Evolutionary conservation across 2,888 invertebrate genomes (phyloP).

Genomic region (Strigamia maritima): DNA sequence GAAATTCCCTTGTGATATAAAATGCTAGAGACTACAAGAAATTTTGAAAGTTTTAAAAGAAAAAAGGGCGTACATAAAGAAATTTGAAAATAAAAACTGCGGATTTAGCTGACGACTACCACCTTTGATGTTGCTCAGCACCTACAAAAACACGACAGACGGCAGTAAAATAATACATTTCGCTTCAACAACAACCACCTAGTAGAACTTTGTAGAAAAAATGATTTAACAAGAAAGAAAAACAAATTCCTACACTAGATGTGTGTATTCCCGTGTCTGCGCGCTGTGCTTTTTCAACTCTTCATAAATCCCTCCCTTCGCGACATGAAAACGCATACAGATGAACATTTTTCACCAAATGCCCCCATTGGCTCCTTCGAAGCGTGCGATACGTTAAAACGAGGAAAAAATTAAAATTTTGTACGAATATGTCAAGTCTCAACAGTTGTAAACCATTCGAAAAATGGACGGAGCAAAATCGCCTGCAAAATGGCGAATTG

Average conservation of each 20-base stretch:
- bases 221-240: slow-evolving; percentile 10
- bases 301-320: slow-evolving; percentile 19
- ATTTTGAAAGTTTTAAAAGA: slow-evolving; percentile 11
- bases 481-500: neutral
- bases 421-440: slow-evolving; percentile 11
- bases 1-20: slow-evolving; percentile 23
- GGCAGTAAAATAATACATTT: slow-evolving; percentile 16
- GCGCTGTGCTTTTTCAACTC: slow-evolving; percentile 18
- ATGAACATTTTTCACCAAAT: slow-evolving; percentile 11
- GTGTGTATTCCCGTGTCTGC: slow-evolving; percentile 19
- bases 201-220: slow-evolving; percentile 4
- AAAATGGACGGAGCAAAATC: slow-evolving; percentile 5
- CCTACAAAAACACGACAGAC: slow-evolving; percentile 17
- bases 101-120: neutral
- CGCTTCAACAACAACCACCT: slow-evolving; percentile 15
- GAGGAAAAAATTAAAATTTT: slow-evolving; percentile 13
- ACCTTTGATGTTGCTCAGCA: slow-evolving; percentile 9
- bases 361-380: slow-evolving; percentile 1
- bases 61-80: slow-evolving; percentile 16
- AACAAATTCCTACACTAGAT: slow-evolving; percentile 9
- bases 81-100: slow-evolving; percentile 2
- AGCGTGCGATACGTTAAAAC: slow-evolving; percentile 2
- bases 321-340: slow-evolving; percentile 5
- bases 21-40: slow-evolving; percentile 16
- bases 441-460: neutral